Conservation (phyloP, 1,140 invertebrate genomes). For the Habropoda laboriosa region DNA sequence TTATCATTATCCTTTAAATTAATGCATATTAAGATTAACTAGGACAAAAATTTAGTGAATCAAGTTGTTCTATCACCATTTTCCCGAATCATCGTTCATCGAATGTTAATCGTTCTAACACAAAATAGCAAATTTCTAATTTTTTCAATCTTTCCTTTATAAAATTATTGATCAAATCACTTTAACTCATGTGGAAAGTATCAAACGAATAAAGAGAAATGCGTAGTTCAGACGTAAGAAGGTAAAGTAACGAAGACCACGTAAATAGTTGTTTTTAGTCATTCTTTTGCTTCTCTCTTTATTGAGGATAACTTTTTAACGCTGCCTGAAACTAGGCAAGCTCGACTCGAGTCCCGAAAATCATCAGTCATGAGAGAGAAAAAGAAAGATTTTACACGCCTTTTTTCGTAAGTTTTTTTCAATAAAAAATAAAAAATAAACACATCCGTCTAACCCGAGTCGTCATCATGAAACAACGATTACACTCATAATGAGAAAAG, state of each 20-base stretch:
- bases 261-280: constrained; percentile 42
- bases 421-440: background rate
- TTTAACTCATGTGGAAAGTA: too few species aligned
- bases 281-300: constrained; percentile 64
- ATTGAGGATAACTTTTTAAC: constrained; percentile 64
- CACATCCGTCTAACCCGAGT: background rate
- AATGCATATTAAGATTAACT: too few species aligned
- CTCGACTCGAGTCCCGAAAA: constrained; percentile 27
- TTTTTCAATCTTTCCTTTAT: too few species aligned
- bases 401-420: background rate
- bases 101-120: too few species aligned
- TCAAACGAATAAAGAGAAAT: too few species aligned
- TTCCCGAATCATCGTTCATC: too few species aligned
- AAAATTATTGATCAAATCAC: too few species aligned
- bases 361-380: constrained; percentile 41
- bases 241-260: constrained; percentile 11
- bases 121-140: too few species aligned
- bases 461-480: background rate
- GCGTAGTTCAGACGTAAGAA: background rate
- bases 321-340: constrained; percentile 60
- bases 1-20: too few species aligned
- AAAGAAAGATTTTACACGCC: background rate
- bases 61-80: too few species aligned
- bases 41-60: too few species aligned
- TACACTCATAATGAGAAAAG: background rate